phyloP scores from a whole-genome alignment of 2,797 vertebrate genomes.

The Anolis apletophallus region DNA sequence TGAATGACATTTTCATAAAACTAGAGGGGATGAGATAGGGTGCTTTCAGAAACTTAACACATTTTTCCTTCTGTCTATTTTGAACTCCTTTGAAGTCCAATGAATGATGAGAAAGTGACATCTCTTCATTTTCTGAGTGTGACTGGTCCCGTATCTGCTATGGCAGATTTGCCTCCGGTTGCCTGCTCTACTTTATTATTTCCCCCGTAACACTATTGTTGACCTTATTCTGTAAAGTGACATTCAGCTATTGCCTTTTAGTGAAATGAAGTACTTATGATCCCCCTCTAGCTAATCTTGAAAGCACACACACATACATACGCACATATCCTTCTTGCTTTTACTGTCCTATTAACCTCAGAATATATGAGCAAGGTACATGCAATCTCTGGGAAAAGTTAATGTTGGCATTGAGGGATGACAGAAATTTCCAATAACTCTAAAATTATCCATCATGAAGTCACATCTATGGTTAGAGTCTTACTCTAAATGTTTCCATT shows the following conservation, averaged over 20 bases:
- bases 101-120: not conserved
- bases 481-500: not conserved
- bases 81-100: slow-evolving; percentile 31
- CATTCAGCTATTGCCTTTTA: slow-evolving; percentile 18
- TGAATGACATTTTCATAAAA: slow-evolving; percentile 8
- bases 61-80: slow-evolving; percentile 20
- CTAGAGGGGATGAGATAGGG: not conserved
- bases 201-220: not conserved
- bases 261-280: slow-evolving; percentile 29
- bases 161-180: slow-evolving; percentile 29
- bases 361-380: not conserved
- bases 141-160: slow-evolving; percentile 3
- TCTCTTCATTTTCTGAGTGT: not conserved
- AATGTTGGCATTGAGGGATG: slow-evolving; percentile 7
- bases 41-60: not conserved
- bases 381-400: not conserved
- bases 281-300: not conserved
- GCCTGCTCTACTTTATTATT: not conserved
- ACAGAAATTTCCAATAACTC: not conserved
- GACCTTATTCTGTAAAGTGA: slow-evolving; percentile 23
- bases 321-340: not conserved
- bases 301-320: not conserved
- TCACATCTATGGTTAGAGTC: not conserved
- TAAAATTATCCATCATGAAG: slow-evolving; percentile 10
- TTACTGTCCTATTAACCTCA: slow-evolving; percentile 18